Evolutionary conservation across 2,888 invertebrate species (phyloP), one percentile per base, ranked within the genome.

Genomic region (Noctua fimbriata): DNA sequence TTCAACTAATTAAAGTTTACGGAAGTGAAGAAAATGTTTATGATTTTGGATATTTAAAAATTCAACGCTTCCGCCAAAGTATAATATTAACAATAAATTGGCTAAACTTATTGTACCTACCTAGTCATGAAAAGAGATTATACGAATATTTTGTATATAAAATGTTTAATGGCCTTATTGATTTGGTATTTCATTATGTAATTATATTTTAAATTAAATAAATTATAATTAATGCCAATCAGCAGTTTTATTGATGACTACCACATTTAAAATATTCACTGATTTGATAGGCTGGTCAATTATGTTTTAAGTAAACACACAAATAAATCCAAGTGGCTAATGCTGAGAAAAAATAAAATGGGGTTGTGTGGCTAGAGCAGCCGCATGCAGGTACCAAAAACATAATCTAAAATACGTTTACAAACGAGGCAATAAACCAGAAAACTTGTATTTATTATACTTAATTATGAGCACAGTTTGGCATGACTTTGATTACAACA

Each of bases 121-220:
- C 95, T 96, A 96, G 96, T 96, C 96, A 96, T 92, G 92, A 94
- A 32, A 32, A 93, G 92, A 95, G 94, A 95, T 94, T 93, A 93
- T 88, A 90, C 89, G 91, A 94, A 92, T 95, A 94, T 95, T 95
- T 95, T 96, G 96, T 96, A 96, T 92, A 96, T 96, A 96, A 95
- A 95, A 94, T 92, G 91, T 93, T 93, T 92, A 94, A 92, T 89
- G 86, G 89, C 87, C 89, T 92, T 90, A 89, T 92, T 90, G 89
- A 94, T 93, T 92, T 93, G 91, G 92, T 93, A 90, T 90, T 92
- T 92, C 92, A 93, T 93, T 93, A 92, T 94, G 92, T 94, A 93
- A 95, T 93, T 94, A 94, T 94, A 93, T 93, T 93, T 92, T 94
- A 93, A 87, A 93, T 93, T 90, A 91, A 95, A 95, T 95, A 95